Base-by-base conservation (phyloP, 1,140 invertebrate genomes). In the Rhynchophorus ferrugineus region DNA sequence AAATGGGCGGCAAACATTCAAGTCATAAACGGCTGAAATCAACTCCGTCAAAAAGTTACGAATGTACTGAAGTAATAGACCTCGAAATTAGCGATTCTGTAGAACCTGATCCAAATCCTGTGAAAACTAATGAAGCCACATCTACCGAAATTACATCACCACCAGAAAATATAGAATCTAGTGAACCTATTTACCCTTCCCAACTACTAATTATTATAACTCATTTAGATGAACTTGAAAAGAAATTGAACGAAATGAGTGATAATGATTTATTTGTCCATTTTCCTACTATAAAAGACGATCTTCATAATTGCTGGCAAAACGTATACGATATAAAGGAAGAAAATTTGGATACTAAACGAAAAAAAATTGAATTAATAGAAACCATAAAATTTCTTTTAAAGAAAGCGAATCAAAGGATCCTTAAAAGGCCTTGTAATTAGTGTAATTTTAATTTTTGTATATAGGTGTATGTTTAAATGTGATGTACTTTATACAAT, bases 1-100 rank as follows among this genome's bases (percentile, higher is more conserved):
- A 2, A 8, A 55, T 55, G 53, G 53, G 53, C 35, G 37, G 47
- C 13, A 45, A 55, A 19, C 44, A 45, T 8, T 49, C 53, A 5
- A 37, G 45, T 11, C 53, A 55, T 14, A 43, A 49, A 24, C 45
- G 53, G 5, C 19, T 55, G 24, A 39, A 29, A 11, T 49, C 53
- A 13, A 41, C 37, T 19, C 44, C 53, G 13, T 24, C 35, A 16
- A 19, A 35, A 13, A 49, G 14, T 44, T 20, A 21, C 3, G 53
- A 55, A 36, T 49, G 43, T 34, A 55, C 53, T 1, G 53, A 55
- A 49, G 53, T 55, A 16, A 46, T 55, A n/a, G 53, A 55, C 37
- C 38, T 55, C 3, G 53, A 55, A 38, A 49, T 55, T 19, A 55
- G 53, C 37, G 53, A 55, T 19, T 13, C 19, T 3, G n/a, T n/a